These are phyloP conservation scores for Standfussiana lucernea DNA, from an alignment of 2,888 invertebrate genomes.

Conservation along the genomic window DNA sequence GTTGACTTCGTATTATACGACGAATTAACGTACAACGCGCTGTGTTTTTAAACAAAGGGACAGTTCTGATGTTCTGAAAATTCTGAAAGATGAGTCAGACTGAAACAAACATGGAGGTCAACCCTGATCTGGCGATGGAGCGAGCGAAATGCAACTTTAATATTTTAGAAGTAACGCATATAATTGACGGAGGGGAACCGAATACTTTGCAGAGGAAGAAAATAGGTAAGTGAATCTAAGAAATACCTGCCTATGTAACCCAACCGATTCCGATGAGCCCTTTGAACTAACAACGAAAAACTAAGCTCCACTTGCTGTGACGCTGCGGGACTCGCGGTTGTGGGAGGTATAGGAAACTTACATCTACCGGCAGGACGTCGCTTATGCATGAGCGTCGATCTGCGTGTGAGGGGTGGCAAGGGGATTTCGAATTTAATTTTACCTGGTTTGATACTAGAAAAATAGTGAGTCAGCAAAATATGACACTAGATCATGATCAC, in stretches of 20 bases:
- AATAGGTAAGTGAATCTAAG: slow-evolving; percentile 77
- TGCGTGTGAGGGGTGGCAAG: too few relatives aligned
- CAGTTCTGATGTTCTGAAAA: slow-evolving; percentile 30
- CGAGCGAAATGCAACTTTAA: slow-evolving; percentile 93
- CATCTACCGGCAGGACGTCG: too few relatives aligned
- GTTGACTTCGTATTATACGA: slow-evolving; percentile 22
- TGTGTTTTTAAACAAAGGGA: background rate
- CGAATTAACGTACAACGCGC: slow-evolving; percentile 36
- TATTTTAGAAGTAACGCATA: slow-evolving; percentile 93
- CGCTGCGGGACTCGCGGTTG: too few relatives aligned
- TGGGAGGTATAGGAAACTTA: too few relatives aligned
- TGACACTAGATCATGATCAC: too few relatives aligned
- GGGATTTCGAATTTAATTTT: too few relatives aligned
- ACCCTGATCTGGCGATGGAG: slow-evolving; percentile 93
- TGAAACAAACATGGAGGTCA: slow-evolving; percentile 79
- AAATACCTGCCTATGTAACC: background rate
- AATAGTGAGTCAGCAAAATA: too few relatives aligned
- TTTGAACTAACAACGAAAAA: too few relatives aligned
- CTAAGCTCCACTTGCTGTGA: too few relatives aligned
- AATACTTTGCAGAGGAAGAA: slow-evolving; percentile 92
- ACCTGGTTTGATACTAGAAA: too few relatives aligned
- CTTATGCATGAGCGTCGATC: too few relatives aligned
- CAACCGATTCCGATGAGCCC: too few relatives aligned
- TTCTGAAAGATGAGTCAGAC: slow-evolving; percentile 66
- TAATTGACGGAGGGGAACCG: slow-evolving; percentile 93